phyloP scores from a whole-genome alignment of 2,888 invertebrate species.

The Thereva nobilitata region DNA sequence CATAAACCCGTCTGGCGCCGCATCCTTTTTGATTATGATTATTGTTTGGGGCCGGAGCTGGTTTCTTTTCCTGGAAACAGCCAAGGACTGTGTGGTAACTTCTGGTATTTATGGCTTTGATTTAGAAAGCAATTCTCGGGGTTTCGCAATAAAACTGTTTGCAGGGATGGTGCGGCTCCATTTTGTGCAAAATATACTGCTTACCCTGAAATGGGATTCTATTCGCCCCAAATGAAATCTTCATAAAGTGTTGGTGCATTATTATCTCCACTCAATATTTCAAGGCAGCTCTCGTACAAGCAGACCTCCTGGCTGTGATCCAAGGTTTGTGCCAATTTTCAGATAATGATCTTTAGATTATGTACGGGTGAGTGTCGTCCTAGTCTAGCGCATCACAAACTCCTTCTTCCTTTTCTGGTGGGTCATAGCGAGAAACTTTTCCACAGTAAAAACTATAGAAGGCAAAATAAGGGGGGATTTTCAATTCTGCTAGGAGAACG shows the following conservation, averaged over 20 bases:
- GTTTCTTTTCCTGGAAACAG: background rate
- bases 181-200: background rate
- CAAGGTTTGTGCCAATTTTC: conserved; percentile 29
- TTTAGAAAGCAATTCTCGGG: conserved; percentile 9
- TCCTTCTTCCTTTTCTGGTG: no score
- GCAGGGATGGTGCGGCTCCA: background rate
- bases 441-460: no score
- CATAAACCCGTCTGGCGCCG: conserved; percentile 30
- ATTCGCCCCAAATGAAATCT: conserved; percentile 50
- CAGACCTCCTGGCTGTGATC: conserved; percentile 12
- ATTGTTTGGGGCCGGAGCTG: background rate
- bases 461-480: no score
- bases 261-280: conserved; percentile 49
- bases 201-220: background rate
- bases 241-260: conserved; percentile 56
- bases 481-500: no score
- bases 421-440: no score
- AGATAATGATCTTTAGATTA: conserved; percentile 10
- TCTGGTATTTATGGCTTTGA: conserved; percentile 27
- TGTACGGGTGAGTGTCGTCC: no score
- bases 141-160: background rate
- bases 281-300: conserved; percentile 1
- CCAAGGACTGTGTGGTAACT: background rate
- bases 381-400: no score
- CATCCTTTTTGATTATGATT: conserved; percentile 9